Percentiles rank a stretch among this genome's conserved stretches.
Conservation (phyloP, 2,797 vertebrate genomes). For the Leptodactylus fallax region DNA sequence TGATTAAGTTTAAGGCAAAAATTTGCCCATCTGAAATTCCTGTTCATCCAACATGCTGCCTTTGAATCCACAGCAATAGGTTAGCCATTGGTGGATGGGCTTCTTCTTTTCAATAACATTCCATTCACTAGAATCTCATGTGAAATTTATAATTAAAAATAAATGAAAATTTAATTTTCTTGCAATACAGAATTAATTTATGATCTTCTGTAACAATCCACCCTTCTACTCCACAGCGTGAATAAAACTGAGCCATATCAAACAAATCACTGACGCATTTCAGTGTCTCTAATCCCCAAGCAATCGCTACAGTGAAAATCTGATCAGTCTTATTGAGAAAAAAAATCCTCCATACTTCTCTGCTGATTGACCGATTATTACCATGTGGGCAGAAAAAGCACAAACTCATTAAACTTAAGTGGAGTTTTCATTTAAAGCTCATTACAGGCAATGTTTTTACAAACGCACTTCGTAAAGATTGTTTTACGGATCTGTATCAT, state of each 20-base stretch:
- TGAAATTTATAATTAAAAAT: conserved; percentile 7
- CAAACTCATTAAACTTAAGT: conserved; percentile 48
- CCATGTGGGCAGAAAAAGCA: conserved; percentile 34
- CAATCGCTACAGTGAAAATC: conserved; percentile 5
- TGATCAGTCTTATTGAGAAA: conserved; percentile 18
- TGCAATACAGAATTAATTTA: conserved; percentile 1
- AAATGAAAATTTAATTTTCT: conserved; percentile 12
- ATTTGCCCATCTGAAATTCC: background rate
- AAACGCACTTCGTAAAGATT: conserved; percentile 32
- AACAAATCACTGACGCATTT: background rate
- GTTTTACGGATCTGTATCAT: conserved; percentile 39
- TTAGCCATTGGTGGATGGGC: background rate
- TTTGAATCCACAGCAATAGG: background rate
- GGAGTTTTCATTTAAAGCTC: conserved; percentile 49
- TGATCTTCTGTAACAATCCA: conserved; percentile 25
- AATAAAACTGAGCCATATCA: background rate
- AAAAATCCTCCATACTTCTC: background rate
- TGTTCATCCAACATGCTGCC: background rate
- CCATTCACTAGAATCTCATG: background rate
- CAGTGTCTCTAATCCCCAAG: conserved; percentile 10
- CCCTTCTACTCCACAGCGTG: background rate
- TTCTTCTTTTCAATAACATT: background rate
- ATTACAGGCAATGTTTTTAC: conserved; percentile 42
- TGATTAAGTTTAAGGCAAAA: no score
- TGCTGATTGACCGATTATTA: conserved; percentile 37